A percentile compares a stretch with the other conserved stretches of the same genome.
Conservation (phyloP, 2,797 vertebrate species). For the Artibeus jamaicensis region DNA sequence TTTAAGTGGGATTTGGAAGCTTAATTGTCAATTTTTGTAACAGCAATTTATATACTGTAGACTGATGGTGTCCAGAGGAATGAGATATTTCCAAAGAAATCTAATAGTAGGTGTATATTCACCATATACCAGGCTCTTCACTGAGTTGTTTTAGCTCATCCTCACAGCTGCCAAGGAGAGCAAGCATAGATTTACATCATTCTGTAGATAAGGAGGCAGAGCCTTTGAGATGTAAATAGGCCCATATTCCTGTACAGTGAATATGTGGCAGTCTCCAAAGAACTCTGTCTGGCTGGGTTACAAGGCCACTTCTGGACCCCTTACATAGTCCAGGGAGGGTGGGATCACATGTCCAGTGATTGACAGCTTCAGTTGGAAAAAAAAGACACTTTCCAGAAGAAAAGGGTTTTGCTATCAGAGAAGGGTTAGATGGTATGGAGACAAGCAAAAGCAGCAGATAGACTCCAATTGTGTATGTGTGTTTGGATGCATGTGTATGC, state of each 20-base stretch:
- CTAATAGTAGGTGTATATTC: too few relatives aligned
- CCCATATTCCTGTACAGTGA: neutral
- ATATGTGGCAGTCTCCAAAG: neutral
- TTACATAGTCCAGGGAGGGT: neutral
- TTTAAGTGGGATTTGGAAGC: neutral
- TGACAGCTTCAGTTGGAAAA: neutral
- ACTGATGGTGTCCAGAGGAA: neutral
- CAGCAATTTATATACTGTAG: neutral
- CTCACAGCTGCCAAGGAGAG: neutral
- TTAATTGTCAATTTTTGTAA: neutral
- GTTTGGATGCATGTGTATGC: neutral
- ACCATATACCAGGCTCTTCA: neutral
- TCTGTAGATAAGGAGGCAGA: neutral
- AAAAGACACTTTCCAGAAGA: neutral
- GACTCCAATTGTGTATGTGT: neutral
- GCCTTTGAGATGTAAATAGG: neutral
- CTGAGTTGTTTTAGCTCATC: neutral
- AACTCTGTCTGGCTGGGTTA: neutral
- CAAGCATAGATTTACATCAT: too few relatives aligned
- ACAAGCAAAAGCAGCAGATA: neutral
- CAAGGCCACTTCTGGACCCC: neutral
- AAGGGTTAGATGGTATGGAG: neutral
- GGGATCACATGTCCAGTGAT: neutral
- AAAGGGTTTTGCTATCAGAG: neutral
- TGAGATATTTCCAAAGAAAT: neutral